Percentiles rank a stretch among this genome's conserved stretches.
These are phyloP conservation scores for Eristalinus sepulchralis DNA, from an alignment of 2,888 invertebrate genomes.

Conservation along the genomic window DNA sequence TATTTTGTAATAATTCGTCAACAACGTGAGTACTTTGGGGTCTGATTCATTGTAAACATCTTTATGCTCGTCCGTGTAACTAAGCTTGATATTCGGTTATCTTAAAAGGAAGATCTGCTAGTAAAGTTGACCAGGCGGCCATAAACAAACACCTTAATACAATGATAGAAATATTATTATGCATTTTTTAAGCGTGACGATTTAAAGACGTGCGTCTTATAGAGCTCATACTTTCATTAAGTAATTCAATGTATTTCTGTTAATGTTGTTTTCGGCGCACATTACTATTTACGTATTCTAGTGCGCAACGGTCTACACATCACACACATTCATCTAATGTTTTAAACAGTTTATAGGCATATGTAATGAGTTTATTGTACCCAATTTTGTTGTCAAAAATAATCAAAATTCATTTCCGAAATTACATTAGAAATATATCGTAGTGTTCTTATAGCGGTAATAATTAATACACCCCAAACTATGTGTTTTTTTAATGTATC, in stretches of 20 bases:
- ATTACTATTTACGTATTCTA: constrained; percentile 11
- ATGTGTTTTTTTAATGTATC: too few relatives aligned
- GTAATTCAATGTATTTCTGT: background rate
- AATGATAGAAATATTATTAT: background rate
- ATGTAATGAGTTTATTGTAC: constrained; percentile 25
- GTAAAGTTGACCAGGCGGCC: constrained; percentile 12
- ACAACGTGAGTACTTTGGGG: background rate
- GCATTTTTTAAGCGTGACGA: background rate
- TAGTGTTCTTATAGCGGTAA: too few relatives aligned
- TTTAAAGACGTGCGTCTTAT: background rate
- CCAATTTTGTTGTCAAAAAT: background rate
- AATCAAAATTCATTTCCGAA: background rate
- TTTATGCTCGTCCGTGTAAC: background rate
- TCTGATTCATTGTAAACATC: background rate
- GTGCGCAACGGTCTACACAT: background rate
- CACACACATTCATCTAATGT: background rate
- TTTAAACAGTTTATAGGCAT: background rate
- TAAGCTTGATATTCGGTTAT: constrained; percentile 20
- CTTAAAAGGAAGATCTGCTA: constrained; percentile 27
- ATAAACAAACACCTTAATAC: background rate
- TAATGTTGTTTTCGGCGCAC: background rate
- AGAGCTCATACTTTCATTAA: background rate
- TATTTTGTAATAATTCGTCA: constrained; percentile 16
- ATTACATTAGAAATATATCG: background rate
- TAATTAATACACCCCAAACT: too few relatives aligned